Percentiles rank a stretch among this genome's conserved stretches.
Conservation (phyloP, 1,140 invertebrate genomes). For the Bemisia tabaci region DNA sequence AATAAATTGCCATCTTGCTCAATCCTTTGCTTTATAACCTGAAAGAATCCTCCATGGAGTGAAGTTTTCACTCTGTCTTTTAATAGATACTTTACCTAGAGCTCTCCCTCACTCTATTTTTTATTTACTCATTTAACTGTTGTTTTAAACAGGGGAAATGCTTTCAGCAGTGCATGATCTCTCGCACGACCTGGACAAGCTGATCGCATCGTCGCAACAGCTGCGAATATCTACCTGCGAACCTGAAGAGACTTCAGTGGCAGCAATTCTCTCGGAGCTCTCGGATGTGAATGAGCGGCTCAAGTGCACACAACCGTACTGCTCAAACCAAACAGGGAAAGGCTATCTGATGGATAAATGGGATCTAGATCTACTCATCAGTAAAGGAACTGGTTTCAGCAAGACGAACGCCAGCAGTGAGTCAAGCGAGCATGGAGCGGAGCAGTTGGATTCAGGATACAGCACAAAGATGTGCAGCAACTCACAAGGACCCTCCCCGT, state of each 20-base stretch:
- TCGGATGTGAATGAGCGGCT: neutral
- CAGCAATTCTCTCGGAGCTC: neutral
- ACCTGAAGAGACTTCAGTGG: neutral
- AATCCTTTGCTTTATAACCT: no score
- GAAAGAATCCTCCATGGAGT: no score
- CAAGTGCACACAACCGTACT: neutral
- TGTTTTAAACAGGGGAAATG: no score
- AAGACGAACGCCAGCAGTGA: neutral
- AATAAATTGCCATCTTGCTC: no score
- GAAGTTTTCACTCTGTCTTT: no score
- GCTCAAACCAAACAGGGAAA: neutral
- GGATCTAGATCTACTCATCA: neutral
- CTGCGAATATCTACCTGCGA: neutral
- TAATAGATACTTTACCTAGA: no score
- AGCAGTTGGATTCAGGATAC: conserved; percentile 48
- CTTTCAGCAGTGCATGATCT: no score
- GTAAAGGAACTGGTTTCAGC: neutral
- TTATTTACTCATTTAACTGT: no score
- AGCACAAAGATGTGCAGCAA: conserved; percentile 62
- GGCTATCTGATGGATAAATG: neutral
- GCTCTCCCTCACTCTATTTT: no score
- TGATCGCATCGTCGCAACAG: neutral
- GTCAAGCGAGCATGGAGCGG: neutral
- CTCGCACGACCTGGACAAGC: neutral
- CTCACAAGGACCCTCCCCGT: conserved; percentile 59